Evolutionary conservation across 2,888 invertebrate genomes (phyloP), one percentile per base, ranked within the genome.

Genomic region (Octodonta nipae): DNA sequence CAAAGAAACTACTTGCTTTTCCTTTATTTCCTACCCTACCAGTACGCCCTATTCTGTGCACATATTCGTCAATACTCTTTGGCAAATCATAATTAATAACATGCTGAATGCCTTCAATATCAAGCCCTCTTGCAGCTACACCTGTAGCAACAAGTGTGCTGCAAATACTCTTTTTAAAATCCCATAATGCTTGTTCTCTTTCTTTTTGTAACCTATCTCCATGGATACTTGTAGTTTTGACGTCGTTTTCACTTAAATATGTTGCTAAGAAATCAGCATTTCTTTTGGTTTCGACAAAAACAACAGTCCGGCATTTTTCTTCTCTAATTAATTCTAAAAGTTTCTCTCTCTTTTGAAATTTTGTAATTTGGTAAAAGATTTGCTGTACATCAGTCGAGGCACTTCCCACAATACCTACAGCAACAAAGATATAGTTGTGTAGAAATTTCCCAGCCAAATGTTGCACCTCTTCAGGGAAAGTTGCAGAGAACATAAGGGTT

Each of bases 1-100:
- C 83, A 54, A 70, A 91, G 61, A 93, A 84, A 0, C 88, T 87
- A 0, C 88, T 78, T 0, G 93, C 83, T 42, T 72, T 79, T 2
- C 95, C 95, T 17, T 77, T 68, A 52, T 86, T 86, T 7, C 59
- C 93, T 0, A 95, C 87, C 41, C 95, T 74, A 0, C 93, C 95
- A 4, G 95, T 95, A 42, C 95, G 71, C 1, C 95, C 95, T 45
- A 95, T 89, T 35, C 93, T 70, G 60, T 95, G 95, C 1, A 93
- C 91, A 49, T 93, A 95, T 47, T 92, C 92, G 45, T 92, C 92
- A 41, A 92, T 83, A 40, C 75, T 74, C 36, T 78, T 75, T 0
- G 93, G 93, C 51, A 95, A 67, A 56, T 95, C 93, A 51, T 75
- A 92, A 58, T 95, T 95, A n/a, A 93, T 75, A 0, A 95, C 92